Evolutionary conservation across 2,797 vertebrate genomes (phyloP).

Genomic region (Pelobates cultripes): DNA sequence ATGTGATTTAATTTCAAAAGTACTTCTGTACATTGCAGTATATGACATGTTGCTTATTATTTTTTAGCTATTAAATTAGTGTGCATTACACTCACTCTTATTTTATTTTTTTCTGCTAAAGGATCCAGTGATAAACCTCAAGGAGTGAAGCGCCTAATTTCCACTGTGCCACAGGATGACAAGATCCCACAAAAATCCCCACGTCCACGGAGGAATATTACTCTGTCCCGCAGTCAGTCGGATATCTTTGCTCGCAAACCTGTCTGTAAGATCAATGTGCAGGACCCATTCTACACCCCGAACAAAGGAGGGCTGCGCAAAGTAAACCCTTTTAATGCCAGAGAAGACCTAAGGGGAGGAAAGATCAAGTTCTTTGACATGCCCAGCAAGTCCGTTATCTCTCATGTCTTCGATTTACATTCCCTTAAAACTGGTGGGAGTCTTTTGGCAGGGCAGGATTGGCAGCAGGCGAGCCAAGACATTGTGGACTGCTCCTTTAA

Average conservation of each 20-base stretch:
- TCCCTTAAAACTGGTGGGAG: conserved; percentile 77
- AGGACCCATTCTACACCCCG: conserved; percentile 90
- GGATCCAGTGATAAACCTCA: conserved; percentile 82
- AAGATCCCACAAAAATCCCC: conserved; percentile 95
- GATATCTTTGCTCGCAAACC: conserved; percentile 93
- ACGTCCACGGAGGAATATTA: conserved; percentile 89
- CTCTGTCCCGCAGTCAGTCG: conserved; percentile 94
- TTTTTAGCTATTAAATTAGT: too few relatives aligned
- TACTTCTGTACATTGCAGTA: too few relatives aligned
- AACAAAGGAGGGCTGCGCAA: conserved; percentile 73
- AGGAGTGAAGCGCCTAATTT: conserved; percentile 89
- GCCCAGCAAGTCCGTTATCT: conserved; percentile 96
- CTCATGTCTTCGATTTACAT: conserved; percentile 91
- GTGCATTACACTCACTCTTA: too few relatives aligned
- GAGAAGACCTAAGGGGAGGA: conserved; percentile 94
- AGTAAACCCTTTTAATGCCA: conserved; percentile 94
- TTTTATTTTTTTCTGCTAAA: conserved; percentile 48
- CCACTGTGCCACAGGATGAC: conserved; percentile 80
- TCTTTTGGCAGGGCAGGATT: conserved; percentile 59
- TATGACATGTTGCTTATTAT: too few relatives aligned
- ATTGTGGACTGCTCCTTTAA: conserved; percentile 74
- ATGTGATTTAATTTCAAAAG: too few relatives aligned
- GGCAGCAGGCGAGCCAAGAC: conserved; percentile 63
- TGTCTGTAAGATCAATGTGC: conserved; percentile 85
- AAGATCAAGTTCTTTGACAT: conserved; percentile 95